phyloP scores from a whole-genome alignment of 2,888 invertebrate species.

The Eretmocerus hayati region DNA sequence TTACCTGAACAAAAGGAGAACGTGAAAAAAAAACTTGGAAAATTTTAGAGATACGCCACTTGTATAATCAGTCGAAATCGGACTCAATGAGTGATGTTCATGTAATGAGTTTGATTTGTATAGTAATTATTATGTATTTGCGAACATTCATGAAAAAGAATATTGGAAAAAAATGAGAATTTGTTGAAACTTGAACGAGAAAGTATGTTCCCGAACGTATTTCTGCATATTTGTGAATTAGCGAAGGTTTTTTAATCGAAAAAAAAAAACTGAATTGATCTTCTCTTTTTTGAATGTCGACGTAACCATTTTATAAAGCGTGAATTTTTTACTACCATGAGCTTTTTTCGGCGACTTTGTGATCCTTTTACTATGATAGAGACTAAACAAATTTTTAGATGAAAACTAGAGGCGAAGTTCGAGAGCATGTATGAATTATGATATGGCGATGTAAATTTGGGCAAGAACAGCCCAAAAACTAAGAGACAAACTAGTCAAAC shows the following conservation, averaged over 20 bases:
- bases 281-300: conserved; percentile 9
- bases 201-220: conserved; percentile 1
- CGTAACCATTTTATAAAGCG: conserved; percentile 16
- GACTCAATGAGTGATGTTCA: not conserved
- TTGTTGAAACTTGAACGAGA: conserved; percentile 12
- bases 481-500: conserved; percentile 22
- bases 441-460: not conserved
- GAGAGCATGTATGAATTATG: not conserved
- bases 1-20: conserved; percentile 5
- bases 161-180: conserved; percentile 8
- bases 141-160: conserved; percentile 6
- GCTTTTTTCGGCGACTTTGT: conserved; percentile 18
- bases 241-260: conserved; percentile 13
- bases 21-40: not conserved
- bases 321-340: conserved; percentile 20
- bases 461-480: not conserved
- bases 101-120: conserved; percentile 10
- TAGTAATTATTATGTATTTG: conserved; percentile 14
- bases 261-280: conserved; percentile 11
- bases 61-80: not conserved
- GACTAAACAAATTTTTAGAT: conserved; percentile 10
- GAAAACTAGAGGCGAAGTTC: not conserved
- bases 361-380: conserved; percentile 19
- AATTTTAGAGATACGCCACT: not conserved
- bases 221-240: conserved; percentile 2